Conservation (phyloP, 2,888 invertebrate genomes). For the Philereme transversata region DNA sequence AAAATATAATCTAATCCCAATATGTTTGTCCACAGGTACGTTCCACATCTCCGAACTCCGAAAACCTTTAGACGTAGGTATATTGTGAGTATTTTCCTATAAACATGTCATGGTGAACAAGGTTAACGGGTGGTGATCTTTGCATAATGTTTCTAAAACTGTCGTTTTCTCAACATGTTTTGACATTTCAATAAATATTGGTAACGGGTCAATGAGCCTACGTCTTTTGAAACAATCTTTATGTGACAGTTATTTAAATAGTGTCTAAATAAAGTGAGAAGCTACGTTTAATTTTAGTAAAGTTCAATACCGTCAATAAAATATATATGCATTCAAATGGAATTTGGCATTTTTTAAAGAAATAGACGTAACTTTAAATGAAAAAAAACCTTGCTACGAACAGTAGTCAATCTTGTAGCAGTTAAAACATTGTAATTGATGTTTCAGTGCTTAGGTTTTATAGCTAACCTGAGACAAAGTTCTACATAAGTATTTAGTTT, state of each 20-base stretch:
- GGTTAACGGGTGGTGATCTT: slow-evolving; percentile 33
- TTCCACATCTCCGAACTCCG: neutral
- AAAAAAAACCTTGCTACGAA: neutral
- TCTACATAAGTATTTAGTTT: too few species aligned
- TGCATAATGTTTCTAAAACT: slow-evolving; percentile 26
- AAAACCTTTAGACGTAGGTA: neutral
- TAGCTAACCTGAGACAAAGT: too few species aligned
- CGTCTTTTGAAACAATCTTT: slow-evolving; percentile 15
- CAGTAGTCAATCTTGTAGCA: slow-evolving; percentile 2
- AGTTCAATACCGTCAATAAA: too few species aligned
- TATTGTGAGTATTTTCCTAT: slow-evolving; percentile 28
- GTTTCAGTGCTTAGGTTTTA: too few species aligned
- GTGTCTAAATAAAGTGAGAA: slow-evolving; percentile 7
- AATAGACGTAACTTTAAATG: slow-evolving; percentile 2
- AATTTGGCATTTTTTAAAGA: neutral
- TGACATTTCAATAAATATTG: slow-evolving; percentile 28
- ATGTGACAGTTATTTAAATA: slow-evolving; percentile 11
- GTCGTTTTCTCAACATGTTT: slow-evolving; percentile 23
- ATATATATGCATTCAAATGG: too few species aligned
- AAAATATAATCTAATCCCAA: neutral
- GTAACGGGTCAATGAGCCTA: slow-evolving; percentile 25
- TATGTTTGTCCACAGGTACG: slow-evolving; percentile 34
- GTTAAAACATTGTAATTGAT: neutral
- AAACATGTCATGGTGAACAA: slow-evolving; percentile 31
- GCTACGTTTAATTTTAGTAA: too few species aligned